phyloP scores from a whole-genome alignment of 2,888 invertebrate genomes.

The Acleris literana region DNA sequence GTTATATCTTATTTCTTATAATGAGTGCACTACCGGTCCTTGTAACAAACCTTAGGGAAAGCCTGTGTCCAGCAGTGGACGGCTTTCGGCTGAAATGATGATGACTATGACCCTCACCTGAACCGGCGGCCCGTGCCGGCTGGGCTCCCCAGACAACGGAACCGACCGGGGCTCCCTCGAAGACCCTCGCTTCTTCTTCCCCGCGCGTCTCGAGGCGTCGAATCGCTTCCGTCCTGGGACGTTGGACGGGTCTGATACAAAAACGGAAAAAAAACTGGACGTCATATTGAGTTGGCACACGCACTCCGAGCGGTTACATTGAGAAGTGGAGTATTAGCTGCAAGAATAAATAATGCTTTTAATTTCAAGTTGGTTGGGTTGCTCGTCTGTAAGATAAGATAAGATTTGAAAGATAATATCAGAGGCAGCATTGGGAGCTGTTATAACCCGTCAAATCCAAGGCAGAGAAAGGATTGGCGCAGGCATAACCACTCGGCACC shows the following conservation, averaged over 20 bases:
- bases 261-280: constrained; percentile 1
- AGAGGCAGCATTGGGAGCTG: too few relatives aligned
- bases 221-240: constrained; percentile 53
- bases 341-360: neutral
- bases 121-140: constrained; percentile 58
- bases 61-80: too few relatives aligned
- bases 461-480: too few relatives aligned
- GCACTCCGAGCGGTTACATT: neutral
- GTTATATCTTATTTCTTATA: too few relatives aligned
- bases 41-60: too few relatives aligned
- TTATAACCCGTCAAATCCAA: too few relatives aligned
- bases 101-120: constrained; percentile 46
- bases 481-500: too few relatives aligned
- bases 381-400: too few relatives aligned
- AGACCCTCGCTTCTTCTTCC: constrained; percentile 59
- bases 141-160: constrained; percentile 68
- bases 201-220: constrained; percentile 50
- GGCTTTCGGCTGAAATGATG: too few relatives aligned
- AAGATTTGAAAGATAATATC: too few relatives aligned
- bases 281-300: neutral
- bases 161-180: constrained; percentile 64
- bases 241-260: constrained; percentile 39
- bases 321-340: neutral
- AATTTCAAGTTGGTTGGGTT: too few relatives aligned
- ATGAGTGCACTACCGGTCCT: too few relatives aligned